A percentile compares a stretch with the other conserved stretches of the same genome.
Evolutionary conservation across 1,140 invertebrate genomes (phyloP).

Genomic region (Geopemphigus sp.): DNA sequence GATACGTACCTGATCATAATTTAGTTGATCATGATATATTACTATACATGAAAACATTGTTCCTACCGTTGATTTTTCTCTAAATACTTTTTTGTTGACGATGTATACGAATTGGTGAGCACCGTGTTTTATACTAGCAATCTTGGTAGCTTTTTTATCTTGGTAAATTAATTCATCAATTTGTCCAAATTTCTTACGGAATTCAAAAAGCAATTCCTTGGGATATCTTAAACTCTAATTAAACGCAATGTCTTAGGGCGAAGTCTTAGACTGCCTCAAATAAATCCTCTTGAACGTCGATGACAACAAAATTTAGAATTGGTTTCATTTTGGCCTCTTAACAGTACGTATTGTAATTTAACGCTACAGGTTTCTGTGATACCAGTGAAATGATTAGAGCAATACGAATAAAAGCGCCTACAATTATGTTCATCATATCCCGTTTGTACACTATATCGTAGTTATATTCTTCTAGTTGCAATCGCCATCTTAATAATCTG

Average conservation of each 20-base stretch:
- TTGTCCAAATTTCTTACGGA: neutral
- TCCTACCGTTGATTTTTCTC: too few relatives aligned
- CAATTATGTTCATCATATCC: conserved; percentile 55
- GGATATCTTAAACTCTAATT: conserved; percentile 47
- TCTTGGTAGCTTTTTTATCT: neutral
- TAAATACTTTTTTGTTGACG: neutral
- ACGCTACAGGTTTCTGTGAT: neutral
- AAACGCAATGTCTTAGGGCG: neutral
- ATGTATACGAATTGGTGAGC: neutral
- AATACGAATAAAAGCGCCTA: conserved; percentile 53
- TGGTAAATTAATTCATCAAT: neutral
- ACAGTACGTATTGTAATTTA: conserved; percentile 50
- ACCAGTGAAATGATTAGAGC: neutral
- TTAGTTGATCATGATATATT: neutral
- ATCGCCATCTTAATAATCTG: conserved; percentile 57
- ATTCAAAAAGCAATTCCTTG: conserved; percentile 50
- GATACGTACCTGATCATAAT: neutral
- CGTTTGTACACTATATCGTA: conserved; percentile 52
- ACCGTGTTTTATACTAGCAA: neutral
- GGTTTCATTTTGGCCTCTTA: neutral
- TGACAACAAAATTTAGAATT: conserved; percentile 44
- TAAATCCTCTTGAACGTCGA: neutral
- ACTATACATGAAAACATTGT: too few relatives aligned
- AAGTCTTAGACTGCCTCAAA: neutral
- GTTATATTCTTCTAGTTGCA: conserved; percentile 50